These are phyloP conservation scores for Bombus soroeensis DNA, from an alignment of 1,140 invertebrate species.

Conservation along the genomic window DNA sequence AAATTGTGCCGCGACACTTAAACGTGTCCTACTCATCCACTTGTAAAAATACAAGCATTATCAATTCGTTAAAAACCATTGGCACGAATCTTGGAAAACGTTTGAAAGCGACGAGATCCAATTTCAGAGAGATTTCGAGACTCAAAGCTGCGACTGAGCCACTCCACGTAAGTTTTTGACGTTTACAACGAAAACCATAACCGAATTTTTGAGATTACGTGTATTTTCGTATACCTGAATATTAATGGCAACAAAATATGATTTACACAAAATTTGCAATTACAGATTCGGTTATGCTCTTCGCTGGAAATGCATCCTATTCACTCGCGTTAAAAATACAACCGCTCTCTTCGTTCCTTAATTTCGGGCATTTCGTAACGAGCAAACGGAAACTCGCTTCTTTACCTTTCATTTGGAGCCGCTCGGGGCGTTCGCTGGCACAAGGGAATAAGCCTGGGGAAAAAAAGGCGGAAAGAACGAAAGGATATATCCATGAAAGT, in stretches of 20 bases:
- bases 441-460: background rate
- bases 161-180: no score
- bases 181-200: no score
- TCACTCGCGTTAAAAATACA: constrained; percentile 5
- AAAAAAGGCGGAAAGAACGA: background rate
- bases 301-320: background rate
- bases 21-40: no score
- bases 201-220: no score
- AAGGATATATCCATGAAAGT: background rate
- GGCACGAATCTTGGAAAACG: background rate
- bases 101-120: background rate
- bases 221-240: no score
- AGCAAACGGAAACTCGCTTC: constrained; percentile 18
- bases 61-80: background rate
- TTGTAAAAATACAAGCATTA: background rate
- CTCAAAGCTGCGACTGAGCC: background rate
- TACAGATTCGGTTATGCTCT: no score
- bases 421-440: background rate
- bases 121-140: background rate
- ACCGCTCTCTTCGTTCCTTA: background rate
- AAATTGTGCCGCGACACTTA: background rate
- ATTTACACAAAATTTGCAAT: background rate
- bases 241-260: background rate
- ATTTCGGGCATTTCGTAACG: constrained; percentile 28
- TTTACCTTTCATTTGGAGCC: constrained; percentile 14